Evolutionary conservation across 2,797 vertebrate species (phyloP).

Genomic region (Podargus strigoides): DNA sequence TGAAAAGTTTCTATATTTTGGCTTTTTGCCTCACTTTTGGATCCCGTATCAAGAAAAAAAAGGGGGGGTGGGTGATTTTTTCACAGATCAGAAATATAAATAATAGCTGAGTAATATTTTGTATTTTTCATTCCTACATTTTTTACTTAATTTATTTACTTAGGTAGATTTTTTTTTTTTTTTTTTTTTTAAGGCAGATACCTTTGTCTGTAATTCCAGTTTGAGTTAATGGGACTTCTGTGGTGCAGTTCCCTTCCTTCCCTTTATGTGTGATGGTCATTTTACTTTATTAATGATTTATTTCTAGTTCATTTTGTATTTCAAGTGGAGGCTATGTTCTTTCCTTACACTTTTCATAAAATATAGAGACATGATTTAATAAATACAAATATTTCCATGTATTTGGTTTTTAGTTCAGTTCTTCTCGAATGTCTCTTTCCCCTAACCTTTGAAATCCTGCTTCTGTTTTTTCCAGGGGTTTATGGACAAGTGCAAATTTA

Average conservation of each 20-base stretch:
- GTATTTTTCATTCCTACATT: neutral
- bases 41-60: neutral
- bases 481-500: slow-evolving; percentile 73
- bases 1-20: neutral
- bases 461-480: slow-evolving; percentile 62
- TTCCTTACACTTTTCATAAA: neutral
- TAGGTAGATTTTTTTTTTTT: neutral
- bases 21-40: neutral
- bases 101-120: neutral
- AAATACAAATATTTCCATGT: neutral
- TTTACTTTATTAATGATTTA: neutral
- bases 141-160: neutral
- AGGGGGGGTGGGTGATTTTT: fast-evolving
- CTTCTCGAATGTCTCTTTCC: neutral
- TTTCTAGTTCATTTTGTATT: neutral
- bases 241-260: neutral
- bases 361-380: neutral
- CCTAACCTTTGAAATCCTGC: neutral
- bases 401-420: neutral
- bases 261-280: neutral
- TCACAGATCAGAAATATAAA: neutral
- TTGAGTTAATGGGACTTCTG: neutral
- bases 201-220: neutral
- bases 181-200: neutral
- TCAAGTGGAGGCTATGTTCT: neutral